Percentiles rank a stretch among this genome's conserved stretches.
phyloP scores from a whole-genome alignment of 1,140 invertebrate genomes.

The Drosophila seguyi region DNA sequence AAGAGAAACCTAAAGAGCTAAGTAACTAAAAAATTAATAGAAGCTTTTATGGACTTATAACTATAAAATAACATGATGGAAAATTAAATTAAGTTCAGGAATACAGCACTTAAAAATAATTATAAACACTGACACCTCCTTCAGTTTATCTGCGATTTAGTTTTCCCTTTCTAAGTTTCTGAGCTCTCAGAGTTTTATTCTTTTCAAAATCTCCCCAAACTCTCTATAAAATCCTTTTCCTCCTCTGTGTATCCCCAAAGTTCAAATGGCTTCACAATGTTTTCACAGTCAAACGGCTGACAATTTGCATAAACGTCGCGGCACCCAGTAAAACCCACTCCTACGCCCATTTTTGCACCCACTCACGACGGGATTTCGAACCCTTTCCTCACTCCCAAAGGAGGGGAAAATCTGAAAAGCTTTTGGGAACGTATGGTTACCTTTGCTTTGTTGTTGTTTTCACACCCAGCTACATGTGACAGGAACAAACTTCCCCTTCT shows the following conservation, averaged over 20 bases:
- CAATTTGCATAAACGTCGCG: constrained; percentile 72
- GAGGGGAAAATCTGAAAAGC: constrained; percentile 54
- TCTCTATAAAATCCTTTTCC: not conserved
- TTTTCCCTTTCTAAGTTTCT: too few relatives aligned
- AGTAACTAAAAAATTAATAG: not conserved
- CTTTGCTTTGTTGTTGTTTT: constrained; percentile 40
- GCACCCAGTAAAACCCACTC: constrained; percentile 18
- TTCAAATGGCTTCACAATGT: constrained; percentile 70
- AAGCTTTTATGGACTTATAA: not conserved
- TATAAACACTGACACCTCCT: not conserved
- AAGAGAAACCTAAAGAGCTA: not conserved
- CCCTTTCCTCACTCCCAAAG: constrained; percentile 17
- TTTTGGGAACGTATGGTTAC: constrained; percentile 60
- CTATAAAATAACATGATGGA: not conserved
- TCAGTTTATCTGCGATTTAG: not conserved
- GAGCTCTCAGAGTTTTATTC: not conserved
- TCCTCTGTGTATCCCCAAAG: constrained; percentile 26
- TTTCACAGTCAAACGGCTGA: constrained; percentile 70
- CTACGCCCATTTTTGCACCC: not conserved
- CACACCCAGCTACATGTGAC: constrained; percentile 66
- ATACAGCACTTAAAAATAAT: not conserved
- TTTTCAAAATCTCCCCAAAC: constrained; percentile 6
- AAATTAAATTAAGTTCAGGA: not conserved
- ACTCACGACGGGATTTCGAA: constrained; percentile 16
- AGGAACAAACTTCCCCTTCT: constrained; percentile 51